A percentile compares a stretch with the other conserved stretches of the same genome.
These are phyloP conservation scores for Drosophila anceps DNA, from an alignment of 2,888 invertebrate species.

Conservation along the genomic window DNA sequence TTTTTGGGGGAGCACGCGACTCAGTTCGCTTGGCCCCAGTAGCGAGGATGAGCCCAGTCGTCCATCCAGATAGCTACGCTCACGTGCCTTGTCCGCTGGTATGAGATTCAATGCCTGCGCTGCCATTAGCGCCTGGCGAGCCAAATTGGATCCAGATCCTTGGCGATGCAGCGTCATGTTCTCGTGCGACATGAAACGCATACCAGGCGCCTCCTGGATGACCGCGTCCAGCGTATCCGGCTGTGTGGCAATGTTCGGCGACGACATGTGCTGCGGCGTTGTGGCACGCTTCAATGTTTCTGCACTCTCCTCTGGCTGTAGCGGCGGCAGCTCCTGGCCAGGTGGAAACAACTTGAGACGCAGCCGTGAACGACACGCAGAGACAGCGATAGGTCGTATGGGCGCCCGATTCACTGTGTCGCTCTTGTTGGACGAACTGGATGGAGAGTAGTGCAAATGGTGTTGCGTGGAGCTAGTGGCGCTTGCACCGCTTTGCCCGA, in stretches of 20 bases:
- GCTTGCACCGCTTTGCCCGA: conserved; percentile 58
- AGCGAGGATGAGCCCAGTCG: conserved; percentile 92
- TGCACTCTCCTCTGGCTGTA: conserved; percentile 48
- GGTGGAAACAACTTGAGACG: conserved; percentile 84
- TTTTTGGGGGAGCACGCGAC: conserved; percentile 93
- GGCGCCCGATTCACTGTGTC: conserved; percentile 68
- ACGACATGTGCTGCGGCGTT: conserved; percentile 85
- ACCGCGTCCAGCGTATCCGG: conserved; percentile 61
- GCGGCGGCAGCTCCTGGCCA: conserved; percentile 76
- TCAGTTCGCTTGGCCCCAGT: conserved; percentile 93
- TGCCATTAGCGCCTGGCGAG: conserved; percentile 90
- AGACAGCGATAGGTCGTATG: conserved; percentile 84
- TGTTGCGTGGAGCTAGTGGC: conserved; percentile 40
- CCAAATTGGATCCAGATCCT: conserved; percentile 84
- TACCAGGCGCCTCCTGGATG: conserved; percentile 59
- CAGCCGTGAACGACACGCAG: conserved; percentile 84
- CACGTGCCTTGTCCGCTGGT: conserved; percentile 92
- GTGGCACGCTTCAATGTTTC: conserved; percentile 73
- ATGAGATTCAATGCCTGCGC: conserved; percentile 93
- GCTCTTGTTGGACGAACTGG: conserved; percentile 81
- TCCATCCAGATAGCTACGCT: conserved; percentile 93
- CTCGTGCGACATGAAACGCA: conserved; percentile 84
- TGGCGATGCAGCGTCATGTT: conserved; percentile 81
- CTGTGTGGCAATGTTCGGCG: conserved; percentile 84
- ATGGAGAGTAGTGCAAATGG: conserved; percentile 80